A percentile compares a stretch with the other conserved stretches of the same genome.
These are phyloP conservation scores for Danio jaintianensis DNA, from an alignment of 2,797 vertebrate genomes.

Conservation along the genomic window DNA sequence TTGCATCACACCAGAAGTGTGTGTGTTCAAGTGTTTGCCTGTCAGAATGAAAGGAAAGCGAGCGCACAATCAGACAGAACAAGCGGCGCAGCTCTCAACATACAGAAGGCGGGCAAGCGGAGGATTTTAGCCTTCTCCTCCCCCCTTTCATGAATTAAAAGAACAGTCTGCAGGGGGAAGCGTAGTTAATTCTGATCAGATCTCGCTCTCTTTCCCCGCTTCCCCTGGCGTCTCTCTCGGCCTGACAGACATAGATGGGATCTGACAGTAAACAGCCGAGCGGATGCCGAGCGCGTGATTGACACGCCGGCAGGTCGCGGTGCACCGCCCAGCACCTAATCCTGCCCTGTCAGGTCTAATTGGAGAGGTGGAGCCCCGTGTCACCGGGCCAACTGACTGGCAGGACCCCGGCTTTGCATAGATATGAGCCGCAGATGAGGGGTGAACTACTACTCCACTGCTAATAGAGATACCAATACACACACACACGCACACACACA, in stretches of 20 bases:
- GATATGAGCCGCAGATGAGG: slow-evolving; percentile 79
- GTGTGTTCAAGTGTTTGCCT: slow-evolving; percentile 19
- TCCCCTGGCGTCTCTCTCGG: slow-evolving; percentile 45
- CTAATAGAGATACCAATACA: slow-evolving; percentile 77
- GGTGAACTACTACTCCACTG: slow-evolving; percentile 72
- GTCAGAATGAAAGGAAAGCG: slow-evolving; percentile 35
- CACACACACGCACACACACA: slow-evolving; percentile 53
- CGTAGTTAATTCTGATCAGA: slow-evolving; percentile 87
- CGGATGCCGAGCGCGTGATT: slow-evolving; percentile 84
- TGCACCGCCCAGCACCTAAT: slow-evolving; percentile 84
- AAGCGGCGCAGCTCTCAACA: slow-evolving; percentile 69
- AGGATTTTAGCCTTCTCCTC: slow-evolving; percentile 81
- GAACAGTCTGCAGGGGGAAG: slow-evolving; percentile 73
- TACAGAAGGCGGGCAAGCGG: slow-evolving; percentile 79
- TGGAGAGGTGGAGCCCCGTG: slow-evolving; percentile 86
- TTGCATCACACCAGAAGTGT: neutral
- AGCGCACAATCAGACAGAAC: slow-evolving; percentile 34
- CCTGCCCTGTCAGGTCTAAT: slow-evolving; percentile 89
- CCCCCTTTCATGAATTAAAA: slow-evolving; percentile 85
- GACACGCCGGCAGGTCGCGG: slow-evolving; percentile 83
- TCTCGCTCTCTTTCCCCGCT: slow-evolving; percentile 70
- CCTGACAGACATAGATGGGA: slow-evolving; percentile 87
- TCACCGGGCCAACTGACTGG: slow-evolving; percentile 87
- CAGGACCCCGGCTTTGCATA: slow-evolving; percentile 88
- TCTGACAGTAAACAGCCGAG: slow-evolving; percentile 88